Percentiles rank a stretch among this genome's conserved stretches.
phyloP scores from a whole-genome alignment of 2,797 vertebrate genomes.

The Gorsachius magnificus region DNA sequence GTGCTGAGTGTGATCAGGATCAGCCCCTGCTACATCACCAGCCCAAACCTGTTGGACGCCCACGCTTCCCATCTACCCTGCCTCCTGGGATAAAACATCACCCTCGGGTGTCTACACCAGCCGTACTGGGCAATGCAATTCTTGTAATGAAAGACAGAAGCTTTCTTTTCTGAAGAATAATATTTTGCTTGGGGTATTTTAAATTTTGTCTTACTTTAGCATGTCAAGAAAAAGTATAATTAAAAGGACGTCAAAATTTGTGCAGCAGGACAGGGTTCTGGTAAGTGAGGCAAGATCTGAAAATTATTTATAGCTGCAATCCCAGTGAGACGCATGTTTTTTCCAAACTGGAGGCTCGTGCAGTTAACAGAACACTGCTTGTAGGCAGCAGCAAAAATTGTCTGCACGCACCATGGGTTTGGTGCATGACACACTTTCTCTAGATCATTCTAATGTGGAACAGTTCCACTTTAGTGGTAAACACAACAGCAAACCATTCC shows the following conservation, averaged over 20 bases:
- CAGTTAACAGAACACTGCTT: neutral
- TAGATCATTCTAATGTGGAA: neutral
- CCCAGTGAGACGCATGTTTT: neutral
- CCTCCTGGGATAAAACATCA: neutral
- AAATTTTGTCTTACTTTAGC: neutral
- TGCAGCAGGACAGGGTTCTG: neutral
- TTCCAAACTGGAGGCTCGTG: neutral
- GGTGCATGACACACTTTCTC: slow-evolving; percentile 4
- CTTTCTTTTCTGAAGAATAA: neutral
- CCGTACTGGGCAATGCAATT: neutral
- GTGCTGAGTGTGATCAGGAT: neutral
- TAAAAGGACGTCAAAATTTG: neutral
- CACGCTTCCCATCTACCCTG: neutral
- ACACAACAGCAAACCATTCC: neutral
- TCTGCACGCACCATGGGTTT: neutral
- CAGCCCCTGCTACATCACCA: neutral
- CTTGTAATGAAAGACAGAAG: neutral
- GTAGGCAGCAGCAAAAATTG: neutral
- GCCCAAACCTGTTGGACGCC: neutral
- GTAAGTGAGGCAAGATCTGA: neutral
- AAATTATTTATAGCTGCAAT: slow-evolving; percentile 9
- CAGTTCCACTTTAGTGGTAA: neutral
- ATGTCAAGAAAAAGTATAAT: neutral
- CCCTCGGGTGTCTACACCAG: neutral
- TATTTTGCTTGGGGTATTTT: neutral